Conservation (phyloP, 2,888 invertebrate genomes). For the Drosophila nr. medialis region DNA sequence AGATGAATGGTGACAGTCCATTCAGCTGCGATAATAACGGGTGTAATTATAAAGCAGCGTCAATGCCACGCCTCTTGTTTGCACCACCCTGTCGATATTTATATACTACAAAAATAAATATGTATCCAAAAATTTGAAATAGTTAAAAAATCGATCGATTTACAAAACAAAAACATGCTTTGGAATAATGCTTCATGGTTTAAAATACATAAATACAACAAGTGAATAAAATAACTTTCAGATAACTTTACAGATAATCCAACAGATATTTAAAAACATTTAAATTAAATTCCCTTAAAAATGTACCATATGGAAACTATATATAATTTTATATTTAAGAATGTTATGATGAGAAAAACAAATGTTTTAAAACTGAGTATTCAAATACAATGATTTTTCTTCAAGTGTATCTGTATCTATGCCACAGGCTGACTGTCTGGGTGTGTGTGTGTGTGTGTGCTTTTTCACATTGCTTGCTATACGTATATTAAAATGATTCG, state of each 20-base stretch:
- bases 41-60: conserved; percentile 61
- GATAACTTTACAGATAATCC: not conserved
- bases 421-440: not conserved
- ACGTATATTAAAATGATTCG: conserved; percentile 57
- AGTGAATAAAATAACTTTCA: not conserved
- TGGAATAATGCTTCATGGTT: not conserved
- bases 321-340: not conserved
- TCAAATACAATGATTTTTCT: not conserved
- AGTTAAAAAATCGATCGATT: too few species aligned
- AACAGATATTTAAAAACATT: not conserved
- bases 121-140: not conserved
- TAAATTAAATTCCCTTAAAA: not conserved
- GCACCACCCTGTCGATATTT: conserved; percentile 35
- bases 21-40: conserved; percentile 51
- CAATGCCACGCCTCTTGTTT: conserved; percentile 50
- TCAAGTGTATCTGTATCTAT: conserved; percentile 21
- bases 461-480: conserved; percentile 36
- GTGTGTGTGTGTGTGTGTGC: conserved; percentile 21
- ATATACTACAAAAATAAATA: not conserved
- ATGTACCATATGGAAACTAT: not conserved
- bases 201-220: not conserved
- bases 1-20: conserved; percentile 48
- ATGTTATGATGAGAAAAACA: too few species aligned
- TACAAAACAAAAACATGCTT: too few species aligned
- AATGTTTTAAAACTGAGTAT: not conserved